Evolutionary conservation across 2,888 invertebrate genomes (phyloP).

Genomic region (Pheosia gnoma): DNA sequence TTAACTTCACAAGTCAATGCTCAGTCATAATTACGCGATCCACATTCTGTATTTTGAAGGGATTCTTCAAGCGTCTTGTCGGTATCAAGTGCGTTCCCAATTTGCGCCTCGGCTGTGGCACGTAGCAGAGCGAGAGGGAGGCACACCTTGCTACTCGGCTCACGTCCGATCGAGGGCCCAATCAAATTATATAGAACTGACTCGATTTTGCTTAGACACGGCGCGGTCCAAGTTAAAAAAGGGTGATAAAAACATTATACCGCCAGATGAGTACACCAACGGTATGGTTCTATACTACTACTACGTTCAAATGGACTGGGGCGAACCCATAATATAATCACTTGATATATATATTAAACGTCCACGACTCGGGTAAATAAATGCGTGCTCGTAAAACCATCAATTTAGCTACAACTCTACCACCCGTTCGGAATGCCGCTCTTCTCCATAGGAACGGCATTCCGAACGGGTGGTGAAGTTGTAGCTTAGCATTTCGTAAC

Average conservation of each 20-base stretch:
- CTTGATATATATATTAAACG: too few species aligned
- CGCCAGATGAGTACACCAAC: neutral
- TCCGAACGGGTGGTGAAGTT: too few species aligned
- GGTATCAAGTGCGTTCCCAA: constrained; percentile 8
- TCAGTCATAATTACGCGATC: neutral
- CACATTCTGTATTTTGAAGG: constrained; percentile 4
- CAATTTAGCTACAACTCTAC: too few species aligned
- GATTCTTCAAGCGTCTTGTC: constrained; percentile 6
- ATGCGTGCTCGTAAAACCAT: too few species aligned
- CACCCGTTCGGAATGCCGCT: too few species aligned
- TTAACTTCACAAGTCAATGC: neutral
- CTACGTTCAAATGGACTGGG: too few species aligned
- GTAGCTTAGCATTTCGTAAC: too few species aligned
- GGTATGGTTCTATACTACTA: too few species aligned
- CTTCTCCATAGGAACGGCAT: too few species aligned
- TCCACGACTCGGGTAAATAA: too few species aligned
- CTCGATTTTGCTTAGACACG: constrained; percentile 16
- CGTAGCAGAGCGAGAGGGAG: constrained; percentile 12
- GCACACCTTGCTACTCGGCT: constrained; percentile 16
- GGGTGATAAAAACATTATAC: neutral
- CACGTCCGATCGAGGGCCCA: constrained; percentile 24
- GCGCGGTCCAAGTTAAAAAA: constrained; percentile 1
- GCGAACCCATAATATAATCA: too few species aligned
- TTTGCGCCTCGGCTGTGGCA: constrained; percentile 11
- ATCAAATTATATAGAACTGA: constrained; percentile 27